Evolutionary conservation across 2,113 vertebrate genomes (phyloP).

Genomic region (Rhineura floridana): DNA sequence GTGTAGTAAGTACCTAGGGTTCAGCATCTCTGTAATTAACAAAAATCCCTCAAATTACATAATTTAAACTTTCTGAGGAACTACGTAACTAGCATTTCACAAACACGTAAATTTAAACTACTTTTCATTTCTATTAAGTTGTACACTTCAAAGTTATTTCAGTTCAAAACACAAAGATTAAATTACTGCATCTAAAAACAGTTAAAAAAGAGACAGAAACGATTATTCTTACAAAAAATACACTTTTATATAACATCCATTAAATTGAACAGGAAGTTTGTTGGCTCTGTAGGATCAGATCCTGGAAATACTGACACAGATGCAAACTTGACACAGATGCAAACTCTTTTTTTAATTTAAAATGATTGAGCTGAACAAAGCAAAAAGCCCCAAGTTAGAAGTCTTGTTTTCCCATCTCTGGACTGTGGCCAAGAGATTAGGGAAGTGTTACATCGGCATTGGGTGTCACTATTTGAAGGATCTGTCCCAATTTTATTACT

Average conservation of each 20-base stretch:
- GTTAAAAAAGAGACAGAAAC: constrained; percentile 60
- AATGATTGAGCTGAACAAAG: not conserved
- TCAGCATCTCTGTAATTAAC: constrained; percentile 55
- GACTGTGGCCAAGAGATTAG: not conserved
- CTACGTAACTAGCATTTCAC: constrained; percentile 67
- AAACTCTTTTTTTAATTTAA: not conserved
- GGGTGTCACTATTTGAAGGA: not conserved
- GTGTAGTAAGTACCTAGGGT: constrained; percentile 44
- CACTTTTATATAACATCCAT: constrained; percentile 54
- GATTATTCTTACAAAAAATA: constrained; percentile 62
- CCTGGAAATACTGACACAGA: not conserved
- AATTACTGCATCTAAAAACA: constrained; percentile 62
- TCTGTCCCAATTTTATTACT: no score
- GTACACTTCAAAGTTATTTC: constrained; percentile 47
- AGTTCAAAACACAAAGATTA: constrained; percentile 50
- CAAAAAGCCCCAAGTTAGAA: not conserved
- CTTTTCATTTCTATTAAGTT: constrained; percentile 51
- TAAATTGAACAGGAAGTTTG: constrained; percentile 50
- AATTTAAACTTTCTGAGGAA: constrained; percentile 67
- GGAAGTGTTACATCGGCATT: not conserved
- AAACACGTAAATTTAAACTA: constrained; percentile 61
- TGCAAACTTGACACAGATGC: not conserved
- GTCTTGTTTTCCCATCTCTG: not conserved
- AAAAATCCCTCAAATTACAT: constrained; percentile 67
- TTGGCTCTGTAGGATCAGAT: constrained; percentile 46